Evolutionary conservation across 2,113 vertebrate genomes (phyloP).

Genomic region (Saguinus midas): DNA sequence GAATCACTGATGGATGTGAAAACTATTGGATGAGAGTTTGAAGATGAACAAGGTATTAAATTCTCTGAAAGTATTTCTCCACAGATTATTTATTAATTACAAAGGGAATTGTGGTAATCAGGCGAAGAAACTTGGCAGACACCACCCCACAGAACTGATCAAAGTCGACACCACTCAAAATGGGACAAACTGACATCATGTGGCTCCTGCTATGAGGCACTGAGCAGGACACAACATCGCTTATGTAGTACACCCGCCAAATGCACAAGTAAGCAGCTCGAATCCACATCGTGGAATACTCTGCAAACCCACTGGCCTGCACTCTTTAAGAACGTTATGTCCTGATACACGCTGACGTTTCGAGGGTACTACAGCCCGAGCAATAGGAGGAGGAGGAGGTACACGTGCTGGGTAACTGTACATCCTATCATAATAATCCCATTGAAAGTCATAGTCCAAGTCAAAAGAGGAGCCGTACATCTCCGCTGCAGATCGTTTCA

Average conservation of each 20-base stretch:
- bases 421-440: no score
- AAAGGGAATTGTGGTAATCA: neutral
- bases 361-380: no score
- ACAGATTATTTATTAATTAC: neutral
- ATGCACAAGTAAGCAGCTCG: neutral
- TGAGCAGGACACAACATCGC: no score
- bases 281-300: no score
- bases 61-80: neutral
- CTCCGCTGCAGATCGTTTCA: no score
- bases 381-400: no score
- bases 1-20: neutral
- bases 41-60: neutral
- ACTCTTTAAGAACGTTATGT: neutral
- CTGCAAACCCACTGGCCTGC: neutral
- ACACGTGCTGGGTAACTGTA: no score
- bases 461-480: no score
- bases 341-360: no score
- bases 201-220: no score
- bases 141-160: neutral
- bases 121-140: neutral
- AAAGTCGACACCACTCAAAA: neutral
- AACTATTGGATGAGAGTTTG: neutral
- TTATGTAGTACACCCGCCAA: neutral
- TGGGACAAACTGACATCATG: neutral
- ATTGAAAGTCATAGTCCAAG: no score